These are phyloP conservation scores for Mus caroli DNA, from an alignment of 2,797 vertebrate genomes.

Conservation along the genomic window DNA sequence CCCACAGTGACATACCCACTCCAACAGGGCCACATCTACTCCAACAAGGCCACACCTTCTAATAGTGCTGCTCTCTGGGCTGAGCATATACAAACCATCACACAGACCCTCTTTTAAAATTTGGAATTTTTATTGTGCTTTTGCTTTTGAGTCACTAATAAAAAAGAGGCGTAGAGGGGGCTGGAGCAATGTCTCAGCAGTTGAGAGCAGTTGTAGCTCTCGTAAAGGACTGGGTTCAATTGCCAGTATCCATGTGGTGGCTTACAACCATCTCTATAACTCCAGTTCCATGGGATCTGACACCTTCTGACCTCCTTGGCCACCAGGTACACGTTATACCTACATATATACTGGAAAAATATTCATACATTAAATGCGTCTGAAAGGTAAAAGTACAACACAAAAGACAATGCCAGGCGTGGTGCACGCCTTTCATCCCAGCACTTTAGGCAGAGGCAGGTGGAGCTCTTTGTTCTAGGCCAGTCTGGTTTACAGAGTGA, in stretches of 20 bases:
- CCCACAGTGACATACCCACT: neutral
- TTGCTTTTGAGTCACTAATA: constrained; percentile 21
- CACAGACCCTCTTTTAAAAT: neutral
- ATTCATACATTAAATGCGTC: neutral
- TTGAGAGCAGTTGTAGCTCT: neutral
- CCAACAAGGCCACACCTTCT: too few relatives aligned
- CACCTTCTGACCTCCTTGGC: neutral
- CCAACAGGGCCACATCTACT: neutral
- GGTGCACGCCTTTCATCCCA: neutral
- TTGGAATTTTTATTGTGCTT: constrained; percentile 7
- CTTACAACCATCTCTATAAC: neutral
- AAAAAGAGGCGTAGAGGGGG: neutral
- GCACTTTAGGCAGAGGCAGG: neutral
- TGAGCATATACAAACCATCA: neutral
- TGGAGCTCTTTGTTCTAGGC: neutral
- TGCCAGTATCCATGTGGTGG: neutral
- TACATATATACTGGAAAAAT: neutral
- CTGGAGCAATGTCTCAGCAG: neutral
- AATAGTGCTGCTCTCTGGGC: neutral
- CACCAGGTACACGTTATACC: too few relatives aligned
- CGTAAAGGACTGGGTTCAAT: neutral
- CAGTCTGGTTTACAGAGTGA: neutral
- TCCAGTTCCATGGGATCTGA: neutral
- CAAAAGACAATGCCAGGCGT: neutral
- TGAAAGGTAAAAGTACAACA: neutral